Percentiles rank a stretch among this genome's conserved stretches.
phyloP scores from a whole-genome alignment of 2,888 invertebrate genomes.

The Meloe dianella region DNA sequence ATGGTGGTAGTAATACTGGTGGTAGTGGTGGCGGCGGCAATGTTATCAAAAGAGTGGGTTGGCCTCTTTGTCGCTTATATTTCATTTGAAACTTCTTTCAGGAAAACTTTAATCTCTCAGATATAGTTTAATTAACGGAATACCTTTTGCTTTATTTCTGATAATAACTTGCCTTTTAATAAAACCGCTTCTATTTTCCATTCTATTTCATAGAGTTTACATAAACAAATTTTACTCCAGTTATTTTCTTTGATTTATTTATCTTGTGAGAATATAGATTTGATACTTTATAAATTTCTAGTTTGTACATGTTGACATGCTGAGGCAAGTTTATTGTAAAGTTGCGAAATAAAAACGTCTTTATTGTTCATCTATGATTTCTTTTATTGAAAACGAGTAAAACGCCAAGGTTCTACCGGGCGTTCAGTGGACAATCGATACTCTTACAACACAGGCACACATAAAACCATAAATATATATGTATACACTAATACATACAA shows the following conservation, averaged over 20 bases:
- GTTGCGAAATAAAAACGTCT: background rate
- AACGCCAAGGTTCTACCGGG: constrained; percentile 32
- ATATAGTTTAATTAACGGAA: constrained; percentile 54
- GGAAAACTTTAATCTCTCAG: constrained; percentile 52
- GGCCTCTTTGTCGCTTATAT: constrained; percentile 45
- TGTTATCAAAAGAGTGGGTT: constrained; percentile 32
- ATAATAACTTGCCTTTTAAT: constrained; percentile 18
- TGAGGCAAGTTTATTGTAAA: background rate
- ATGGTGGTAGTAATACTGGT: constrained; percentile 21
- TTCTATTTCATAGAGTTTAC: background rate
- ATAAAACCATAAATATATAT: background rate
- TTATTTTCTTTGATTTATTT: constrained; percentile 2
- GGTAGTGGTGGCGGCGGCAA: constrained; percentile 12
- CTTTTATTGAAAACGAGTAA: background rate
- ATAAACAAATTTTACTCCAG: background rate
- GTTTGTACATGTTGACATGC: background rate
- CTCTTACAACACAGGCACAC: background rate
- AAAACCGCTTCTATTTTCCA: constrained; percentile 4
- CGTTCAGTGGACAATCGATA: constrained; percentile 46
- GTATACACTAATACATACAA: constrained; percentile 11
- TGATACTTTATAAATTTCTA: background rate
- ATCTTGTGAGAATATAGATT: background rate
- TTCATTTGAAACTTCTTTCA: constrained; percentile 47
- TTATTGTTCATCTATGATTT: background rate
- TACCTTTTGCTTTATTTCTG: constrained; percentile 48